Base-by-base conservation (phyloP, 2,797 vertebrate genomes). In the Poeciliopsis gracilis region DNA sequence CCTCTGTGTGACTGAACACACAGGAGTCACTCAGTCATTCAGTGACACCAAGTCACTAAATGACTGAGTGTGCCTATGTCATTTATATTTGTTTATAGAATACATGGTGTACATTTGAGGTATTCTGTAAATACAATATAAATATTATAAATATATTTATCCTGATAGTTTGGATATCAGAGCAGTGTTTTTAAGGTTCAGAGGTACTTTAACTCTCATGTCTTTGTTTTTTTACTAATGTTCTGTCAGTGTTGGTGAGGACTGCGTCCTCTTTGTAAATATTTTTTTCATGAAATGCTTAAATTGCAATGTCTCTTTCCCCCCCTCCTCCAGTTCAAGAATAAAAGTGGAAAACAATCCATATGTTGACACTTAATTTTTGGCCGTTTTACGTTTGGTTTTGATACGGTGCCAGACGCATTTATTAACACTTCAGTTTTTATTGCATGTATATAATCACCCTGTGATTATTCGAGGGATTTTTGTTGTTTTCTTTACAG, bases 101-200 rank as follows among this genome's bases (percentile, higher is more conserved):
- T 94, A 93, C 90, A 90, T 57, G 71, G 79, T 94, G 93, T 95
- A 95, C 88, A 95, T 94, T 95, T 95, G 92, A 91, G 83, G 93
- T 95, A 94, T 95, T 95, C 94, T 96, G 95, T 95, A 95, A 95
- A 96, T 95, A 94, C 86, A 93, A 94, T 94, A 94, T 95, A 94
- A 93, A 94, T 94, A 94, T 91, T 91, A 94, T 93, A 94, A 94
- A 94, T 94, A 94, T 93, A 95, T 94, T 93, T 95, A 94, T 94
- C 91, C 93, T 79, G 88, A 87, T 93, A 92, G 91, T 94, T 95
- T 95, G 90, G 86, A 93, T 93, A 93, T 93, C 83, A 91, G 86
- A 90, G 86, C 89, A 91, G 75, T 93, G 88, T 91, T 93, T 94
- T 91, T 92, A 93, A 93, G 92, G 90, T 94, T 92, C 91, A 95